These are phyloP conservation scores for Leptinotarsa rubiginosa DNA, from an alignment of 2,888 invertebrate genomes.

Conservation along the genomic window DNA sequence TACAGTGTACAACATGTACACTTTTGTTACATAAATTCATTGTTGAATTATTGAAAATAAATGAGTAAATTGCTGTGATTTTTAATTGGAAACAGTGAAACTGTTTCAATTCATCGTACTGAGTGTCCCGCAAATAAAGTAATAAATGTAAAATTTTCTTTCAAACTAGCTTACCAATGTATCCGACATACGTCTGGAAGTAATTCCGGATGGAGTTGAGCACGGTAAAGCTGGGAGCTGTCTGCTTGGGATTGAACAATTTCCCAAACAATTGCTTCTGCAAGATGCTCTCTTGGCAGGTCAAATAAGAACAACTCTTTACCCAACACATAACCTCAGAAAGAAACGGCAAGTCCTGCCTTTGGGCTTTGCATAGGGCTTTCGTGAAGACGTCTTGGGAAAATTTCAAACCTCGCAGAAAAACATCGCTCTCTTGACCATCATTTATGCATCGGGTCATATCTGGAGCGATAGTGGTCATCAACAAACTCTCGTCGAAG, in stretches of 20 bases:
- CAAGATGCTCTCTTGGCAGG: slow-evolving; percentile 31
- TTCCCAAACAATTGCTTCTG: slow-evolving; percentile 39
- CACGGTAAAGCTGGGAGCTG: slow-evolving; percentile 39
- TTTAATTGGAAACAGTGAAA: no score
- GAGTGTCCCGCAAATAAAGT: not conserved
- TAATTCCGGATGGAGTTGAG: slow-evolving; percentile 43
- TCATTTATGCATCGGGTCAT: slow-evolving; percentile 10
- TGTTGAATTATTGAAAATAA: no score
- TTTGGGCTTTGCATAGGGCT: slow-evolving; percentile 48
- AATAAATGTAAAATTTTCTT: not conserved
- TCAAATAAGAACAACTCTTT: slow-evolving; percentile 47
- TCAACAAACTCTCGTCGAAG: slow-evolving; percentile 28
- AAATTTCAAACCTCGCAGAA: slow-evolving; percentile 42
- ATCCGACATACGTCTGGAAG: slow-evolving; percentile 42
- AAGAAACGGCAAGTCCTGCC: slow-evolving; percentile 43
- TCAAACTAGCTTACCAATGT: slow-evolving; percentile 39
- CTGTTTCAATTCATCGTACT: no score
- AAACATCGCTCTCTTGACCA: slow-evolving; percentile 23
- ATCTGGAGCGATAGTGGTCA: slow-evolving; percentile 24
- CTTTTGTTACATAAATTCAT: no score
- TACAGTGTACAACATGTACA: no score
- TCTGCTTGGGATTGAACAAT: slow-evolving; percentile 34
- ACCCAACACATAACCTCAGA: slow-evolving; percentile 51
- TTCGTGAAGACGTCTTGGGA: slow-evolving; percentile 47
- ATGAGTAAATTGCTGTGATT: no score